Evolutionary conservation across 2,888 invertebrate genomes (phyloP).

Genomic region (Campoplex capitator): DNA sequence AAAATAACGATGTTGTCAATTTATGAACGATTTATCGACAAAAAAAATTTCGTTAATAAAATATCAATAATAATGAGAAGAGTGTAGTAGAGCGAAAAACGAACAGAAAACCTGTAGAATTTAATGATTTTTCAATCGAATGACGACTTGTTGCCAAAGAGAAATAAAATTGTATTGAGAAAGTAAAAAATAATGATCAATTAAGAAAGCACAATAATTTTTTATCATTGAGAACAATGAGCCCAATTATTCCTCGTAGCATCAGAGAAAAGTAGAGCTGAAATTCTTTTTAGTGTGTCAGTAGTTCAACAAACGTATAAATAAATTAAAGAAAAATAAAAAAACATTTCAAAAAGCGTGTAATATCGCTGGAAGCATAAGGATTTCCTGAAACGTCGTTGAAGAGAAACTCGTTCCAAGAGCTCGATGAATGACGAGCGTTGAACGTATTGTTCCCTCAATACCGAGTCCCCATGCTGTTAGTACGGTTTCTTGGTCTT

Average conservation of each 20-base stretch:
- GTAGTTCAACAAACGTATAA: background rate
- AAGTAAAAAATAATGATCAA: background rate
- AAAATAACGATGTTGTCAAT: background rate
- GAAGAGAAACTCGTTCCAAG: conserved; percentile 61
- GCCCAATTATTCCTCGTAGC: background rate
- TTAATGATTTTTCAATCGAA: background rate
- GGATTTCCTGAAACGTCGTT: conserved; percentile 50
- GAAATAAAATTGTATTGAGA: background rate
- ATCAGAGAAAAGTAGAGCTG: background rate
- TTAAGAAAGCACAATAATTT: background rate
- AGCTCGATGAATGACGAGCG: conserved; percentile 42
- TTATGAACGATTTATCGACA: background rate
- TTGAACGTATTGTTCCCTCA: conserved; percentile 33
- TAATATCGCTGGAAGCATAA: conserved; percentile 1
- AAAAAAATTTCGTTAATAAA: background rate
- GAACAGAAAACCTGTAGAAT: background rate
- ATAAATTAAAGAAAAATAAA: background rate
- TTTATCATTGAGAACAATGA: background rate
- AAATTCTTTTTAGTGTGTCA: background rate
- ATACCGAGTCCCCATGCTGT: conserved; percentile 12
- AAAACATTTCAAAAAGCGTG: conserved; percentile 13
- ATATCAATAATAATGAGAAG: background rate
- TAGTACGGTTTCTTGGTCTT: conserved; percentile 24
- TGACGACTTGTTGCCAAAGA: background rate
- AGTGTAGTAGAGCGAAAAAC: background rate